These are phyloP conservation scores for Molorchus minor DNA, from an alignment of 2,888 invertebrate genomes.

Conservation along the genomic window DNA sequence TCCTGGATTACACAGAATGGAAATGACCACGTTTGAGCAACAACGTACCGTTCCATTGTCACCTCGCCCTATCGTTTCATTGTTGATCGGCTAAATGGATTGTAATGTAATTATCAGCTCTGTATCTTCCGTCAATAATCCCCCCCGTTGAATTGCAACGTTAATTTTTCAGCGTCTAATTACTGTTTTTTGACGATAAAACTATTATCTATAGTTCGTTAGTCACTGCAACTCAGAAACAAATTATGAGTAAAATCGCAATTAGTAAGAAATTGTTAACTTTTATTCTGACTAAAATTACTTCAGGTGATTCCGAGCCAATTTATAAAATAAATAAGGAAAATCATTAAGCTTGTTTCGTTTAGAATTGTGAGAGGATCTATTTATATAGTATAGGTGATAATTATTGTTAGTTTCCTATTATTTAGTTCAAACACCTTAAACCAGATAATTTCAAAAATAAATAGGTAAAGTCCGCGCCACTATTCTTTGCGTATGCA, in stretches of 20 bases:
- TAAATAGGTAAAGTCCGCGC: too few species aligned
- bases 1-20: constrained; percentile 22
- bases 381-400: too few species aligned
- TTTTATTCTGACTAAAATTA: constrained; percentile 34
- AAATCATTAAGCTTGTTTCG: constrained; percentile 30
- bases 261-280: constrained; percentile 33
- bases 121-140: constrained; percentile 26
- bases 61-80: constrained; percentile 20
- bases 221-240: constrained; percentile 30
- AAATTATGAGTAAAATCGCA: constrained; percentile 31
- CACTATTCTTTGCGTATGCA: too few species aligned
- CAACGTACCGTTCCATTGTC: constrained; percentile 23
- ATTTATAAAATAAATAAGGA: constrained; percentile 29
- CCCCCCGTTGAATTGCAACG: constrained; percentile 32
- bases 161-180: constrained; percentile 36
- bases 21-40: constrained; percentile 26
- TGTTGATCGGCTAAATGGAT: constrained; percentile 29
- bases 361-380: too few species aligned
- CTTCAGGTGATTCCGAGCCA: constrained; percentile 29
- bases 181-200: constrained; percentile 32
- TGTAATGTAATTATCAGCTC: constrained; percentile 28
- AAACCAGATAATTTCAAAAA: too few species aligned
- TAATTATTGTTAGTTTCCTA: too few species aligned
- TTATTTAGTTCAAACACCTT: too few species aligned
- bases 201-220: constrained; percentile 41